Evolutionary conservation across 2,113 vertebrate genomes (phyloP).

Genomic region (Patagioenas fasciata): DNA sequence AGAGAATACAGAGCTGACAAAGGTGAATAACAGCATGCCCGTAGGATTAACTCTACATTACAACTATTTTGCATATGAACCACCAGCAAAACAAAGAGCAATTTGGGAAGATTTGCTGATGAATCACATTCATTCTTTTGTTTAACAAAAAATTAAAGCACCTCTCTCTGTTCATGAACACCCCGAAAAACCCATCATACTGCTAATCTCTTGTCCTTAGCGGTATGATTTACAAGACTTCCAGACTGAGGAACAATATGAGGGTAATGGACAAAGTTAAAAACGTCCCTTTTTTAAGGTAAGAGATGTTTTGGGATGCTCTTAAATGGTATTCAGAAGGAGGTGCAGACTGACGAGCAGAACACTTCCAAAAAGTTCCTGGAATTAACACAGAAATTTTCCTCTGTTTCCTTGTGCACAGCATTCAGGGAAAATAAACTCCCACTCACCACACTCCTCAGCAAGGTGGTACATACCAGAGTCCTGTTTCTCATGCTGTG

Average conservation of each 20-base stretch:
- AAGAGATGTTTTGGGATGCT: neutral
- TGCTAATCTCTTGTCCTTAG: neutral
- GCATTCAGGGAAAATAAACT: neutral
- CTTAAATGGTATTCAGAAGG: neutral
- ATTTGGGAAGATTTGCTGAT: neutral
- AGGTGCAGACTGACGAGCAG: neutral
- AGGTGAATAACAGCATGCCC: neutral
- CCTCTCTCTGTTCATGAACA: neutral
- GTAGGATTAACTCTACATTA: neutral
- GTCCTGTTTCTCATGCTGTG: neutral
- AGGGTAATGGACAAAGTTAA: neutral
- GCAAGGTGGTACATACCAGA: neutral
- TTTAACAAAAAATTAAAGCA: neutral
- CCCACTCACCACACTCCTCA: neutral
- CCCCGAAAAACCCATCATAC: rapidly evolving
- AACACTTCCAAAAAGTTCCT: neutral
- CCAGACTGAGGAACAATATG: neutral
- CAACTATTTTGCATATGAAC: neutral
- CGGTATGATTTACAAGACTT: neutral
- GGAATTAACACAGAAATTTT: neutral
- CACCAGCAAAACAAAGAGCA: neutral
- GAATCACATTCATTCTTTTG: neutral
- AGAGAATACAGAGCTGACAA: neutral
- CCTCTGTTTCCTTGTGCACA: neutral
- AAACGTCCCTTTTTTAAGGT: neutral